phyloP scores from a whole-genome alignment of 2,888 invertebrate genomes.

The Omphaloscelis lunosa region DNA sequence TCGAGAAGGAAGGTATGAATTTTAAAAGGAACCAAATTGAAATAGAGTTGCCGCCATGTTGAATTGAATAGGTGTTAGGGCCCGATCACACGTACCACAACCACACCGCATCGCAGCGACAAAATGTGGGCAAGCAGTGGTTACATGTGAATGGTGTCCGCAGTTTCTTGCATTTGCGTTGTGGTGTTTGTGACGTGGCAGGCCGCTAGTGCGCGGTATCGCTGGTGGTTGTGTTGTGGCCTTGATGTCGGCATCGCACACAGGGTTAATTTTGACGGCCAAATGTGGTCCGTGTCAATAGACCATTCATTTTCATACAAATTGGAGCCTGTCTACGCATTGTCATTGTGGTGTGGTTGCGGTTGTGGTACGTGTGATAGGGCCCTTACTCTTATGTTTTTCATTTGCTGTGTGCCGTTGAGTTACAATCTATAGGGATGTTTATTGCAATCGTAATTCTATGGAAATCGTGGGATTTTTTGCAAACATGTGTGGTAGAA shows the following conservation, averaged over 20 bases:
- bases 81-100: not conserved
- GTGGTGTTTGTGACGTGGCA: not conserved
- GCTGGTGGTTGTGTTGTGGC: not conserved
- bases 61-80: slow-evolving; percentile 55
- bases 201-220: not conserved
- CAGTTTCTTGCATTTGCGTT: not conserved
- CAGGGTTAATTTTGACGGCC: not conserved
- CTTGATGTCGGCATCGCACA: not conserved
- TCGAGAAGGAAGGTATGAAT: slow-evolving; percentile 70
- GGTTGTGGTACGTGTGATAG: not conserved
- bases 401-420: slow-evolving; percentile 35
- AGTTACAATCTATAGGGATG: slow-evolving; percentile 30
- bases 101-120: not conserved
- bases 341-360: not conserved
- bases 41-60: slow-evolving; percentile 59
- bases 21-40: slow-evolving; percentile 74
- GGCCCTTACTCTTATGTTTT: slow-evolving; percentile 41
- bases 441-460: slow-evolving; percentile 32
- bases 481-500: not conserved
- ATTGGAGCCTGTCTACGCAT: not conserved
- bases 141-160: not conserved
- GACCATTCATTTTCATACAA: not conserved
- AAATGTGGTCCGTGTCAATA: not conserved
- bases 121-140: too few relatives aligned
- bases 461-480: slow-evolving; percentile 27